Percentiles rank a stretch among this genome's conserved stretches.
Conservation (phyloP, 2,888 invertebrate genomes). For the Heliothis peltigera region DNA sequence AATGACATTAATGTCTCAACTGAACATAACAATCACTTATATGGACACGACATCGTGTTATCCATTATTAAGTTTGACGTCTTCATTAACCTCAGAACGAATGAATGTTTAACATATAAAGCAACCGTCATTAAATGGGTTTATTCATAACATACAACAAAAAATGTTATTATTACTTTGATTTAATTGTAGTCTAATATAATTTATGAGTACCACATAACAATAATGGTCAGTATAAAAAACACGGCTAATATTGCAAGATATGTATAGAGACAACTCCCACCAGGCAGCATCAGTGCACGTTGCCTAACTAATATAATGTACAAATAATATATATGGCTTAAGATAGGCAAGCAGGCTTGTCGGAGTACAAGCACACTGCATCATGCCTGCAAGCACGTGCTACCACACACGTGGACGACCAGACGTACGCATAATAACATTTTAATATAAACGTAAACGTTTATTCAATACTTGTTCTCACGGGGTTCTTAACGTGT, state of each 20-base stretch:
- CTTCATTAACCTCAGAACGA: constrained; percentile 48
- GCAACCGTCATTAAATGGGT: constrained; percentile 17
- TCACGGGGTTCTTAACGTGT: constrained; percentile 75
- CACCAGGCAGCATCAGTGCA: neutral
- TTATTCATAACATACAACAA: constrained; percentile 12
- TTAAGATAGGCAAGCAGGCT: too few relatives aligned
- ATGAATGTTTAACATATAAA: constrained; percentile 28
- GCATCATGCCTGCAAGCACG: constrained; percentile 51
- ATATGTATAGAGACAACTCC: constrained; percentile 6
- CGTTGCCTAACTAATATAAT: constrained; percentile 16
- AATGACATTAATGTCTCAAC: constrained; percentile 39
- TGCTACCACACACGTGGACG: constrained; percentile 52
- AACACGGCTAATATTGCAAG: neutral
- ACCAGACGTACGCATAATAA: constrained; percentile 54
- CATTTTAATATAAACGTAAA: constrained; percentile 54
- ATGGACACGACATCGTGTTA: constrained; percentile 31
- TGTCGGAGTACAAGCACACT: constrained; percentile 36
- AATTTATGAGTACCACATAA: neutral
- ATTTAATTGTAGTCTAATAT: constrained; percentile 7
- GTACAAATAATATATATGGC: constrained; percentile 41
- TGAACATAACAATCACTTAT: constrained; percentile 34
- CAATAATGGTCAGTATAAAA: neutral
- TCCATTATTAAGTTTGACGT: constrained; percentile 42
- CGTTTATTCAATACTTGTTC: constrained; percentile 55
- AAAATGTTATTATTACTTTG: constrained; percentile 19